Evolutionary conservation across 2,888 invertebrate species (phyloP), one percentile per base, ranked within the genome.

Genomic region (Ormia ochracea): DNA sequence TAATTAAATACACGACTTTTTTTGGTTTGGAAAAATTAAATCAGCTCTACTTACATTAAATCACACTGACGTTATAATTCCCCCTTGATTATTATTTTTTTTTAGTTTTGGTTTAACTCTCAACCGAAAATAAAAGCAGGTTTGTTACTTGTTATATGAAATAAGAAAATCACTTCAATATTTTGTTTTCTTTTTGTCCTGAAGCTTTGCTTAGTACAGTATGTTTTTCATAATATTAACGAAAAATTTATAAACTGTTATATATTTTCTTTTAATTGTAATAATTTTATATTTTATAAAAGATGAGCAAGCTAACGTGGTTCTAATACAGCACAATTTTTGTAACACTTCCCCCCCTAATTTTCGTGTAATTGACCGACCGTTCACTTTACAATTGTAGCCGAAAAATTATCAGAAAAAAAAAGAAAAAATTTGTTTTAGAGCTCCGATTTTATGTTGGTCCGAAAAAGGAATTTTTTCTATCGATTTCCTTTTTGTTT

Each of bases 181-280:
- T 54, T 63, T 73, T 59, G 28, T 5, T 4, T 19, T 33, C 2
- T 31, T 61, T 72, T 73, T 70, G 43, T 76, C 76, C 75, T 75
- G 48, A 61, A 76, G 48, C 38, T 78, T 78, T n/a, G n/a, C n/a
- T n/a, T 52, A 54, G 80, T 80, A 80, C 80, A 80, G 80, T 80
- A 75, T 70, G 66, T 80, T 80, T 72, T 76, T 70, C 76, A 76
- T 76, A 80, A 80, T 75, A 72, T 61, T 70, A 36, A 59, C 43
- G n/a, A 66, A 54, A 56, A 56, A 33, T 33, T 10, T 2, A 33
- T 12, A 33, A 33, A 33, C 12, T 33, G 1, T 33, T 31, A 38
- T 14, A 38, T 4, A 38, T 38, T 14, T 41, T 38, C 14, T 14
- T 33, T 56, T 50, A 9, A 58, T 23, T 68, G n/a, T n/a, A n/a